Percentiles rank a stretch among this genome's conserved stretches.
Evolutionary conservation across 2,113 vertebrate genomes (phyloP).

Genomic region (Cnemophilus loriae): DNA sequence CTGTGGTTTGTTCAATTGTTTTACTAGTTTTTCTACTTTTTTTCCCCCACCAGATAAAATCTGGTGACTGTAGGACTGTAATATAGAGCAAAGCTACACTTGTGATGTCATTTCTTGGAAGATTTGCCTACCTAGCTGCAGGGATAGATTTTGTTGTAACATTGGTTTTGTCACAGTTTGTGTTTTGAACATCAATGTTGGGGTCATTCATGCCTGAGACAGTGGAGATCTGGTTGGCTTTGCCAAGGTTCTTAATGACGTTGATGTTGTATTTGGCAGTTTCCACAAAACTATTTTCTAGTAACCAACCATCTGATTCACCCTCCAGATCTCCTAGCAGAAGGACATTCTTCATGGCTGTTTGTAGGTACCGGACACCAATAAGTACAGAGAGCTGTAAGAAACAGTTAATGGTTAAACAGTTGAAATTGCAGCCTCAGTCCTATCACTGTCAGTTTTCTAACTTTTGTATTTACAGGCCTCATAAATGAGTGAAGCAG

Average conservation of each 20-base stretch:
- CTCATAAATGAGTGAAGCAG: not conserved
- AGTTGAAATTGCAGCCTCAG: not conserved
- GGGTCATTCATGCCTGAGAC: slow-evolving; percentile 72
- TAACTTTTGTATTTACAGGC: not conserved
- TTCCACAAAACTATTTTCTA: slow-evolving; percentile 84
- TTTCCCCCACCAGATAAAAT: not conserved
- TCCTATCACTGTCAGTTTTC: not conserved
- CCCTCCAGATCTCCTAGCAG: slow-evolving; percentile 77
- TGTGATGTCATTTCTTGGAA: not conserved
- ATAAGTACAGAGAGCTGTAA: slow-evolving; percentile 81
- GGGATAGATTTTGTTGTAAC: slow-evolving; percentile 66
- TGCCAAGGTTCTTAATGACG: slow-evolving; percentile 83
- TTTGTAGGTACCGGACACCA: slow-evolving; percentile 87
- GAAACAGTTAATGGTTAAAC: not conserved
- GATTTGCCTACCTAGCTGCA: not conserved
- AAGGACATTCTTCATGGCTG: slow-evolving; percentile 82
- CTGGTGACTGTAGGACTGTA: not conserved
- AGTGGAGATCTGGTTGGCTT: slow-evolving; percentile 79
- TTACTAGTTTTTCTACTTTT: not conserved
- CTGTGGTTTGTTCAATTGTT: not conserved
- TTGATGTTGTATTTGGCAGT: slow-evolving; percentile 81
- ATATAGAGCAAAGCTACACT: not conserved
- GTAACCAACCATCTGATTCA: slow-evolving; percentile 84
- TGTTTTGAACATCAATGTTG: slow-evolving; percentile 76
- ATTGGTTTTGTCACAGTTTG: slow-evolving; percentile 77